A percentile compares a stretch with the other conserved stretches of the same genome.
phyloP scores from a whole-genome alignment of 2,113 vertebrate genomes.

The Hyperopisus bebe region DNA sequence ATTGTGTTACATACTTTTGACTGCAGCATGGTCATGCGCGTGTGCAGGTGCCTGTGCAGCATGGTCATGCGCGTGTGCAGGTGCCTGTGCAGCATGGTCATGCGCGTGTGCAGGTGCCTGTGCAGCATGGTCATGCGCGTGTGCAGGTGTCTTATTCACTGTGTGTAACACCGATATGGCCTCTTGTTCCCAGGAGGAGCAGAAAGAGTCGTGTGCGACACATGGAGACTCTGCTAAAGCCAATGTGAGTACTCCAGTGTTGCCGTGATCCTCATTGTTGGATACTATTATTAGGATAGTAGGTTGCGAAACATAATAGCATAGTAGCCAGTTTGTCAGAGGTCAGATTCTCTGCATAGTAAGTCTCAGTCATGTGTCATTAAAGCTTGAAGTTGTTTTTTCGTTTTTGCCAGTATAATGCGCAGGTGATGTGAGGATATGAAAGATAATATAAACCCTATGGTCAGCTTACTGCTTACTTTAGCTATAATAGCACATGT shows the following conservation, averaged over 20 bases:
- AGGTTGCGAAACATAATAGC: neutral
- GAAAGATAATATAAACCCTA: neutral
- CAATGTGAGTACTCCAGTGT: conserved; percentile 47
- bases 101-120: neutral
- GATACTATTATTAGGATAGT: neutral
- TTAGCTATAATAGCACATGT: neutral
- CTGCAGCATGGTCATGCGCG: too few species aligned
- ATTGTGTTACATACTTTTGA: too few species aligned
- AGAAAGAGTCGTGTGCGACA: conserved; percentile 45
- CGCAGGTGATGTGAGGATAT: neutral
- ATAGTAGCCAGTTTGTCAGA: neutral
- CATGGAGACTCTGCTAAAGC: conserved; percentile 64
- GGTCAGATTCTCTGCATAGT: neutral
- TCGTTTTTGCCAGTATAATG: neutral
- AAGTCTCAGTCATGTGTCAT: neutral
- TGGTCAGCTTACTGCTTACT: neutral
- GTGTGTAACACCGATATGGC: neutral
- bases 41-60: too few species aligned
- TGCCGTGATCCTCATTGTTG: neutral
- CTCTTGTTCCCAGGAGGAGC: conserved; percentile 45
- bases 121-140: neutral
- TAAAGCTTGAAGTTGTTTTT: neutral
- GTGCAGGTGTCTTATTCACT: neutral
- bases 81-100: neutral
- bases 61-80: too few species aligned